These are phyloP conservation scores for Ianthella basta DNA, from an alignment of 37 sponge, comb jelly and placozoan genomes.

Conservation along the genomic window DNA sequence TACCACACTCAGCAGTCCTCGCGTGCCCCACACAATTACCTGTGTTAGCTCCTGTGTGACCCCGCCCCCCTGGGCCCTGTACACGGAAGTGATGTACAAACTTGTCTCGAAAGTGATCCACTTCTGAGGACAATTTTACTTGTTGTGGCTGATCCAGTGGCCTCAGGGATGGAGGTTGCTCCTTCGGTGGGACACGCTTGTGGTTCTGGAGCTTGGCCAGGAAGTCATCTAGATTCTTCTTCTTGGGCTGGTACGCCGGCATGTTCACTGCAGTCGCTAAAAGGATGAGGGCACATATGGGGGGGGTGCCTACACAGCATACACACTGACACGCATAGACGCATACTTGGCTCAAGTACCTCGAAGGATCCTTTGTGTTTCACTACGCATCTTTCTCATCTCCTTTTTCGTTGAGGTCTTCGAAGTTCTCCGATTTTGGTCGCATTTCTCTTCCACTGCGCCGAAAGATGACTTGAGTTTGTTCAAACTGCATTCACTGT, in stretches of 20 bases:
- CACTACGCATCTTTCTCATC: conserved; percentile 56
- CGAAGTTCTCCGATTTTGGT: background rate
- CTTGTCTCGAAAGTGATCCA: too few species aligned
- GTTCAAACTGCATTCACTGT: background rate
- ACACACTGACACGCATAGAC: background rate
- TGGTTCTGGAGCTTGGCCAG: conserved; percentile 48
- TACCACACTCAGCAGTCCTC: background rate
- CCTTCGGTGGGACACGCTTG: background rate
- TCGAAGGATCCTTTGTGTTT: conserved; percentile 71
- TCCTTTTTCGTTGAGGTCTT: conserved; percentile 50
- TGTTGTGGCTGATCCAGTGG: background rate
- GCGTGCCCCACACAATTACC: background rate
- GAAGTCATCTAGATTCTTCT: conserved; percentile 64
- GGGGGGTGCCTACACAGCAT: background rate
- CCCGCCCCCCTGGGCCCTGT: background rate
- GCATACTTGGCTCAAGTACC: conserved; percentile 31
- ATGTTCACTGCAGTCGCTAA: conserved; percentile 63
- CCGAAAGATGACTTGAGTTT: background rate
- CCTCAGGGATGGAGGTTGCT: background rate
- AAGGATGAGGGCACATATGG: background rate
- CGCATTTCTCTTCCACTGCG: background rate
- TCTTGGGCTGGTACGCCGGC: conserved; percentile 68
- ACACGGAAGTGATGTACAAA: too few species aligned
- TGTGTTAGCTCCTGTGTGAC: background rate
- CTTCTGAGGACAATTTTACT: too few species aligned